Evolutionary conservation across 2,797 vertebrate genomes (phyloP).

Genomic region (Sphaeramia orbicularis): DNA sequence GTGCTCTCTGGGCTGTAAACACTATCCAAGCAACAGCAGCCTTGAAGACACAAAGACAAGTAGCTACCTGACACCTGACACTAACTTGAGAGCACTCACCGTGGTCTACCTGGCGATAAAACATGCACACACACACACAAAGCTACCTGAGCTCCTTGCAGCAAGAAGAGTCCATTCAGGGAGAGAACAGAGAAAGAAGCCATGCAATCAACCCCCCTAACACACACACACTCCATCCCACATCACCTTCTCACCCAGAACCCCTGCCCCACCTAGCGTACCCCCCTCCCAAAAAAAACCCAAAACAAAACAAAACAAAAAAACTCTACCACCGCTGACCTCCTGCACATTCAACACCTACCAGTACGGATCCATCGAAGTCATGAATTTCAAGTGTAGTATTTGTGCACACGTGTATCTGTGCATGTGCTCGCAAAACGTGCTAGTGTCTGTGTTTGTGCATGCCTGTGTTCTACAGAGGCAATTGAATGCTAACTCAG

Average conservation of each 20-base stretch:
- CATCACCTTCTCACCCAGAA: constrained; percentile 5
- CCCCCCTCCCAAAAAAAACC: neutral
- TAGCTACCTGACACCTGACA: constrained; percentile 84
- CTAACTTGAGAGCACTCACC: constrained; percentile 85
- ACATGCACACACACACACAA: constrained; percentile 42
- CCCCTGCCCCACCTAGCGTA: neutral
- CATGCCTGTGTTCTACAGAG: constrained; percentile 14
- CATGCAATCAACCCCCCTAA: constrained; percentile 37
- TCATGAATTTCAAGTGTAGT: constrained; percentile 3
- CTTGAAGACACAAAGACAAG: constrained; percentile 86
- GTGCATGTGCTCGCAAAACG: neutral
- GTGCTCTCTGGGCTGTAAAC: constrained; percentile 76
- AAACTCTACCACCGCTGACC: neutral
- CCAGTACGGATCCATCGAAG: constrained; percentile 1
- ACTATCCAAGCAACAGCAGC: constrained; percentile 82
- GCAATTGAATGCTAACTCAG: constrained; percentile 56
- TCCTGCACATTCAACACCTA: constrained; percentile 27
- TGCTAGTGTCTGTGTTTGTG: constrained; percentile 23
- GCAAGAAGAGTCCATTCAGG: constrained; percentile 68
- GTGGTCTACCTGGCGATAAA: constrained; percentile 66
- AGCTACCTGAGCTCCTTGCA: constrained; percentile 77
- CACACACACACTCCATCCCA: constrained; percentile 15
- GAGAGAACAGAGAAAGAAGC: constrained; percentile 67
- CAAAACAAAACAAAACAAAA: too few species aligned
- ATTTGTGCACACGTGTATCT: constrained; percentile 14